These are phyloP conservation scores for Zonitis immaculata DNA, from an alignment of 2,888 invertebrate species.

Conservation along the genomic window DNA sequence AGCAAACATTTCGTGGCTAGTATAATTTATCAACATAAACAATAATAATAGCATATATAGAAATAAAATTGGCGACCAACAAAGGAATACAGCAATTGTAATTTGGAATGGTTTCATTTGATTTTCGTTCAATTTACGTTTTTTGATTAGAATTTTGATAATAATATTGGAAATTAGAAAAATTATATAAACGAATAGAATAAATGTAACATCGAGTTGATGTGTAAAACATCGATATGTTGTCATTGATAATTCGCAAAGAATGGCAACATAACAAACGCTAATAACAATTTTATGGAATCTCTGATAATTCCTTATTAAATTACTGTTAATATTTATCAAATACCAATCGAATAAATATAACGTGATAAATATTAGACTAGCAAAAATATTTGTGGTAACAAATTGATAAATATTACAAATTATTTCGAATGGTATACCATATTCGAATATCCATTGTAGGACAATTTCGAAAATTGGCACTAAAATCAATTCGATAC, in stretches of 20 bases:
- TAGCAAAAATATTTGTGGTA: not conserved
- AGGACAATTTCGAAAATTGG: not conserved
- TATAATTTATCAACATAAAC: not conserved
- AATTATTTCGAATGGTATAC: not conserved
- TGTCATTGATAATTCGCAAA: not conserved
- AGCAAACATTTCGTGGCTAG: not conserved
- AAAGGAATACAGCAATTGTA: not conserved
- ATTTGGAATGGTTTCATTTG: not conserved
- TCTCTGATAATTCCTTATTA: not conserved
- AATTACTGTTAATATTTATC: not conserved
- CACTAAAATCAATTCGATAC: not conserved
- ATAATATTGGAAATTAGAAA: not conserved
- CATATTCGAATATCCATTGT: not conserved
- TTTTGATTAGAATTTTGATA: not conserved
- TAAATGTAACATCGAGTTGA: not conserved
- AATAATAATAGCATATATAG: not conserved
- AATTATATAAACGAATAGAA: not conserved
- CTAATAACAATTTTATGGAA: not conserved
- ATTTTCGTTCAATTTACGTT: not conserved
- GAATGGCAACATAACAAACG: not conserved
- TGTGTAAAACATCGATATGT: not conserved
- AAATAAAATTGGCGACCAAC: not conserved
- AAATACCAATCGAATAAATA: constrained; percentile 2
- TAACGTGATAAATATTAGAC: not conserved
- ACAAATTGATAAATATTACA: constrained; percentile 1